Evolutionary conservation across 2,888 invertebrate genomes (phyloP), one percentile per base, ranked within the genome.

Genomic region (Troides aeacus): DNA sequence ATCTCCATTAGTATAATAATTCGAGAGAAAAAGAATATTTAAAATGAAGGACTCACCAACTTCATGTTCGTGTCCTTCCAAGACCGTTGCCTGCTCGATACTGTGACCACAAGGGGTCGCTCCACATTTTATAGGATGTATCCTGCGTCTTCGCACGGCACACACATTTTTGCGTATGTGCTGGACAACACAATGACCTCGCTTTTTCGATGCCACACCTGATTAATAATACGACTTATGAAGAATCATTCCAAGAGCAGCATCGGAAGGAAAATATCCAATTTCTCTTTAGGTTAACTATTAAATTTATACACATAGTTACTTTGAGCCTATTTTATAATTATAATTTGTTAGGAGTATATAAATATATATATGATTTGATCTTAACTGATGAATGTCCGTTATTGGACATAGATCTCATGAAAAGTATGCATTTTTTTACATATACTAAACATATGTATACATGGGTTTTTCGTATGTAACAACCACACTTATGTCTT

Each of bases 21-120:
- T 53, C n/a, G 6, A 7, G n/a, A n/a, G 18, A n/a, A n/a, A 3
- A 1, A 58, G 24, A 1, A 23, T 58, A 23, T 58, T 58, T 12
- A n/a, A 58, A 58, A 24, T 73, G 81, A 90, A 90, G 92, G 90
- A 91, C 92, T 92, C 87, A 92, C 92, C 92, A 89, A 85, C 83
- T 85, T 92, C 92, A 92, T 92, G 75, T 84, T 84, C 78, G 77
- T 85, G 89, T 92, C 91, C 90, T 92, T 89, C 88, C 86, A 80
- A 79, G 79, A 77, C 81, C 81, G 84, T 82, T 84, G 78, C 83
- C 78, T 77, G 84, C 81, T 81, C 81, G 82, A 82, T 79, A 91
- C 90, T 92, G 92, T 87, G 84, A 74, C 82, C 79, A 77, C 74
- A 78, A 80, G 84, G 84, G 84, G 84, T 85, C 86, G 84, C 77